These are phyloP conservation scores for Avahi laniger DNA, from an alignment of 2,797 vertebrate species.

Conservation along the genomic window DNA sequence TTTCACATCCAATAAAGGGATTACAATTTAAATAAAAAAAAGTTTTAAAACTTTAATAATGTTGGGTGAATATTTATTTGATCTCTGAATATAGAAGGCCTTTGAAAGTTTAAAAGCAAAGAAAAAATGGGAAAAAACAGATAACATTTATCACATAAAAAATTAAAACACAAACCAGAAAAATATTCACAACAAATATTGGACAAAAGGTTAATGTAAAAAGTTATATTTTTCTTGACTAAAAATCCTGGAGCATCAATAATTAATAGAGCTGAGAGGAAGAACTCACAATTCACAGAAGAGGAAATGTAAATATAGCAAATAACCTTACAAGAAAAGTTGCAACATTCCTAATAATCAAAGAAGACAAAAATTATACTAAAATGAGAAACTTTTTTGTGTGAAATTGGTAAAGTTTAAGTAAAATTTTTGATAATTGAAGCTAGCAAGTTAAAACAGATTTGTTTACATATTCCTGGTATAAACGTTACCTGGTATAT, in stretches of 20 bases:
- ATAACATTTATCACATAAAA: background rate
- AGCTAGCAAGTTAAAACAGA: background rate
- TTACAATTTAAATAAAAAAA: conserved; percentile 46
- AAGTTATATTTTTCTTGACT: background rate
- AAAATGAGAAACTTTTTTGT: background rate
- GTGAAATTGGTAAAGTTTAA: background rate
- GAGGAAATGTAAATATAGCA: background rate
- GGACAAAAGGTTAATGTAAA: background rate
- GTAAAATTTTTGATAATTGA: background rate
- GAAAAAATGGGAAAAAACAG: background rate
- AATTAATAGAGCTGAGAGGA: background rate
- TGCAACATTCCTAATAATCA: background rate
- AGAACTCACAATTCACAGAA: background rate
- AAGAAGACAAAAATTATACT: background rate
- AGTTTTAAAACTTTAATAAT: conserved; percentile 16
- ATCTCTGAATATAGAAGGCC: conserved; percentile 5
- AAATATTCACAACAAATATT: background rate
- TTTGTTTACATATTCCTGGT: background rate
- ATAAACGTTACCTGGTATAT: background rate
- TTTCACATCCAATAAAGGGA: background rate
- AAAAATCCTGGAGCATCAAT: background rate
- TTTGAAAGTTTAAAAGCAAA: conserved; percentile 55
- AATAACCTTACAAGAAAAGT: background rate
- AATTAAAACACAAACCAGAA: conserved; percentile 40
- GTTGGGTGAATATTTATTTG: conserved; percentile 59